A percentile compares a stretch with the other conserved stretches of the same genome.
phyloP scores from a whole-genome alignment of 2,113 vertebrate species.

The Sciurus niger region DNA sequence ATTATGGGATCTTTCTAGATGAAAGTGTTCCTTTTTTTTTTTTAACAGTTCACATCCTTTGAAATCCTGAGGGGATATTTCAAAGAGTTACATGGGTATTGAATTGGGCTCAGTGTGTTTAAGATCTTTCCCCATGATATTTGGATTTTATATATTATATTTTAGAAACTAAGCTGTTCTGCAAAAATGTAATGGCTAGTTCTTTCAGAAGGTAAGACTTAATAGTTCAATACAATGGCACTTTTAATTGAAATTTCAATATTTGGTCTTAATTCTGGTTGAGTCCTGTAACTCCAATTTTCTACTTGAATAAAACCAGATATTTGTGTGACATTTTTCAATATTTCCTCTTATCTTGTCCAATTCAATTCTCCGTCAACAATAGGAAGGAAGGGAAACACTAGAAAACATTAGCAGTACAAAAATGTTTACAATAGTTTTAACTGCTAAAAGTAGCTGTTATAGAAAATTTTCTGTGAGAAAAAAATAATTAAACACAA shows the following conservation, averaged over 20 bases:
- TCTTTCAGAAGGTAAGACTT: conserved; percentile 15
- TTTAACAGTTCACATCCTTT: conserved; percentile 36
- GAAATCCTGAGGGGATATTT: conserved; percentile 24
- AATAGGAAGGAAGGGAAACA: background rate
- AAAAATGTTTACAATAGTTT: conserved; percentile 69
- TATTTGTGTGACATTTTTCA: conserved; percentile 29
- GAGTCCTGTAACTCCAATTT: conserved; percentile 12
- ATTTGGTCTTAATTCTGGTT: conserved; percentile 53
- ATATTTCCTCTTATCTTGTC: conserved; percentile 20
- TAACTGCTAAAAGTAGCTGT: conserved; percentile 63
- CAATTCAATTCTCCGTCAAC: conserved; percentile 37
- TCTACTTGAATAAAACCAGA: conserved; percentile 66
- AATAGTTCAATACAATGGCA: background rate
- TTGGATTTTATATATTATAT: conserved; percentile 58
- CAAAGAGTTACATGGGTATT: conserved; percentile 43
- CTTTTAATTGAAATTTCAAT: conserved; percentile 33
- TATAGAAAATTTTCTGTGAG: conserved; percentile 66
- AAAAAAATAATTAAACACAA: conserved; percentile 68
- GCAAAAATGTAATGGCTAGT: conserved; percentile 18
- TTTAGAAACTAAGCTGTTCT: conserved; percentile 12
- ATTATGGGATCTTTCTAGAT: conserved; percentile 25
- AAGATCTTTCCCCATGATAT: conserved; percentile 52
- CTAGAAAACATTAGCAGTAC: conserved; percentile 73
- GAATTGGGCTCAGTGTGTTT: conserved; percentile 31
- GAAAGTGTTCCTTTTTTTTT: background rate